Base-by-base conservation (phyloP, 2,797 vertebrate genomes). In the Neosilurus hyrtlii region DNA sequence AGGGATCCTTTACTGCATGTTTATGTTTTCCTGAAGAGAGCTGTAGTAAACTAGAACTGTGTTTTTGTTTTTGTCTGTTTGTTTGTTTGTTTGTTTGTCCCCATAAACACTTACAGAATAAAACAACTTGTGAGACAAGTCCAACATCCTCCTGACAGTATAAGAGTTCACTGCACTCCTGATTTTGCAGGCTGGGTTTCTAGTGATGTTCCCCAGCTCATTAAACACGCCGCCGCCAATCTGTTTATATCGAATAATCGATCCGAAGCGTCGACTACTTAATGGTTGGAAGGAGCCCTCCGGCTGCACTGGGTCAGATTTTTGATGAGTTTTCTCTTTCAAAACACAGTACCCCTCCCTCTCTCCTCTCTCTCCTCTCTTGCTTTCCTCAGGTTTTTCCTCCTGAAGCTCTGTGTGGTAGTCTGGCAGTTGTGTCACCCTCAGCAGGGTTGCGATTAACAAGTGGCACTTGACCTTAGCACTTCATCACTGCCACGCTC, bases 401-500 rank as follows among this genome's bases (percentile, higher is more conserved):
- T 54, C 51, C n/a, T 43, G 43, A 43, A 74, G 66, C 75, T 20
- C 43, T 65, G 66, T 49, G 63, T 68, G 82, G 82, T 79, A 43
- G 61, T 65, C 62, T 80, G 67, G 81, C 80, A n/a, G 49, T 59
- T 68, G 72, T 22, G 22, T 66, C 81, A 74, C 37, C 24, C 72
- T 65, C 73, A 37, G 78, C 83, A 35, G 62, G 78, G 70, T 35
- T 74, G 80, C 49, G 76, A 80, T 84, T 82, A 75, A 76, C 75
- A 81, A 83, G 79, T 81, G 68, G 30, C 78, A 65, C 63, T 81
- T 82, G 84, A 79, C 84, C 77, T 83, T 79, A 82, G 63, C 63
- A 59, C 79, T 81, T 75, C 43, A 65, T 82, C 67, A 52, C 14
- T 18, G 49, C 59, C 70, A 35, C 4, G n/a, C 52, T 78, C 73